Evolutionary conservation across 2,888 invertebrate genomes (phyloP).

Genomic region (Psococerastis gibbosa): DNA sequence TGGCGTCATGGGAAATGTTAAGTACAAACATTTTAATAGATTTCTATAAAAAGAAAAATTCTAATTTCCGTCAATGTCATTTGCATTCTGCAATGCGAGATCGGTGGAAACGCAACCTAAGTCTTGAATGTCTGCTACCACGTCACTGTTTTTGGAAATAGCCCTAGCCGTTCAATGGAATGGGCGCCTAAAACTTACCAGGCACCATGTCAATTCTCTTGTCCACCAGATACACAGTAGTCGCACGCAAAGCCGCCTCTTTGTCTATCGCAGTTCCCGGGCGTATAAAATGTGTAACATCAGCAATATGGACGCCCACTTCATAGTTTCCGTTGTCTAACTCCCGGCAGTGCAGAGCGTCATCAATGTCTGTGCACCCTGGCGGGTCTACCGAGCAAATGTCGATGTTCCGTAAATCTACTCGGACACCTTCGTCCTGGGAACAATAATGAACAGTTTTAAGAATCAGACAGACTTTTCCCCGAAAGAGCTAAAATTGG

Average conservation of each 20-base stretch:
- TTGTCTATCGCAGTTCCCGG: conserved; percentile 81
- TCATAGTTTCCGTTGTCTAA: conserved; percentile 55
- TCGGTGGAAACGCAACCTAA: no score
- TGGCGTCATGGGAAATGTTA: no score
- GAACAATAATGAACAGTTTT: no score
- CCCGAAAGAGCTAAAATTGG: no score
- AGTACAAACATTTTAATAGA: no score
- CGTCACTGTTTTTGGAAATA: no score
- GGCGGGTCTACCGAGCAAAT: conserved; percentile 96
- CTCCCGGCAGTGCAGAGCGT: conserved; percentile 78
- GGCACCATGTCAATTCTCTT: conserved; percentile 78
- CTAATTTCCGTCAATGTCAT: no score
- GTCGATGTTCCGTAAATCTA: conserved; percentile 64
- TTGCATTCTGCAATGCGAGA: no score
- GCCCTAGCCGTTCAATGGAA: no score
- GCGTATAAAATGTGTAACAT: conserved; percentile 92
- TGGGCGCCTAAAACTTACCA: conserved; percentile 26
- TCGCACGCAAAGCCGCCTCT: conserved; percentile 84
- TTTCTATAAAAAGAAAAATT: no score
- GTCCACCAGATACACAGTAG: conserved; percentile 92
- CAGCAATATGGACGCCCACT: conserved; percentile 96
- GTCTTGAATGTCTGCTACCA: no score
- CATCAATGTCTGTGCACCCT: conserved; percentile 98
- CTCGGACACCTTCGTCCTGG: conserved; percentile 56
- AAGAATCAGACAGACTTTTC: no score